Base-by-base conservation (phyloP, 92 coral and sea anemone species). In the Heliopora coerulea region DNA sequence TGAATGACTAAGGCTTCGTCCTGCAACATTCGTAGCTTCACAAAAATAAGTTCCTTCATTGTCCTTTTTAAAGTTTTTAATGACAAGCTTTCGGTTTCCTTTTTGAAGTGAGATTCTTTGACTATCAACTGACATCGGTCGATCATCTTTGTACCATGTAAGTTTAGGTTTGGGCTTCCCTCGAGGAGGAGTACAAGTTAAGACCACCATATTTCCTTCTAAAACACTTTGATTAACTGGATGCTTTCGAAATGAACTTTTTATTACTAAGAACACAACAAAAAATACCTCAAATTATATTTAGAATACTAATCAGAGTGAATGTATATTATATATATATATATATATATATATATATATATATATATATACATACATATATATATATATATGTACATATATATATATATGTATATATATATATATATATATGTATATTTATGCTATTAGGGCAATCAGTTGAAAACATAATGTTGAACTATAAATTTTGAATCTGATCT, bases 81-180 rank as follows among this genome's bases (percentile, higher is more conserved):
- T 81, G 54, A 83, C 75, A 68, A 95, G 73, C 76, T 85, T 87
- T 29, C 50, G 39, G 21, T 90, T 91, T 15, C 83, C 85, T 6
- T 81, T 18, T 31, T 80, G 74, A 25, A 87, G 62, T 5, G 67
- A 62, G 46, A 85, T 56, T 63, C 89, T 84, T 17, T 68, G 82
- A 10, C 79, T 81, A 76, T 86, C 89, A 25, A 75, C 68, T 34
- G 28, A 35, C 14, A 78, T 19, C 8, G 23, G 19, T 33, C 46
- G 40, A 0, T 86, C 75, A 78, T 95, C 83, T 62, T 88, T 91
- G 35, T 75, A 56, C 99, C 99, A 95, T 6, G 80, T 50, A 18
- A 95, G 84, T 17, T 68, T 82, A 24, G 99, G 96, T 49, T 68
- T 62, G 3, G 99, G 99, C 25, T 84, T 78, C 18, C 97, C 99